These are phyloP conservation scores for Drosophila monieri DNA, from an alignment of 2,888 invertebrate species.

Conservation along the genomic window DNA sequence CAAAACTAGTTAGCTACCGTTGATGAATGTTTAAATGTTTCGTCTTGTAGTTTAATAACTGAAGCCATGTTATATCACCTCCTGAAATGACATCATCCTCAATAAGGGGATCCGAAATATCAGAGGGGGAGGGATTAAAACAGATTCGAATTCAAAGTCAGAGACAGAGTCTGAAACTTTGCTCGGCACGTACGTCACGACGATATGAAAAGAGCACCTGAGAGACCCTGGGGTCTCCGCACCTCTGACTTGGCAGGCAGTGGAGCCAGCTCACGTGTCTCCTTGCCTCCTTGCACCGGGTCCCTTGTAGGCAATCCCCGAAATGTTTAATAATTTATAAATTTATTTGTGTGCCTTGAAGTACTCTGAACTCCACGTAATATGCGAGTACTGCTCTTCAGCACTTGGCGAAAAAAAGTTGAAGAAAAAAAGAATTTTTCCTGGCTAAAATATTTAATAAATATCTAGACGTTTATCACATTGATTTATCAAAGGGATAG, in stretches of 20 bases:
- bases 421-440: neutral
- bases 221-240: conserved; percentile 55
- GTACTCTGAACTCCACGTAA: conserved; percentile 52
- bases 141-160: conserved; percentile 14
- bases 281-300: conserved; percentile 11
- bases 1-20: conserved; percentile 25
- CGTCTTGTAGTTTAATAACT: conserved; percentile 66
- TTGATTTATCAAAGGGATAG: no score
- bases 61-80: conserved; percentile 81
- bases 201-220: conserved; percentile 60
- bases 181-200: conserved; percentile 82
- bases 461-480: no score
- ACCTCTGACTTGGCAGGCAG: conserved; percentile 74
- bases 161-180: conserved; percentile 42
- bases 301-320: conserved; percentile 27
- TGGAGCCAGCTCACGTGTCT: conserved; percentile 35
- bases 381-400: conserved; percentile 20
- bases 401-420: conserved; percentile 11
- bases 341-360: conserved; percentile 54
- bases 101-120: neutral
- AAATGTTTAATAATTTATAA: conserved; percentile 77
- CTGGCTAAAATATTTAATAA: no score
- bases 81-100: conserved; percentile 78
- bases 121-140: conserved; percentile 12
- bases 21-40: conserved; percentile 16